Evolutionary conservation across 2,797 vertebrate genomes (phyloP).

Genomic region (Orientallactaga sibirica): DNA sequence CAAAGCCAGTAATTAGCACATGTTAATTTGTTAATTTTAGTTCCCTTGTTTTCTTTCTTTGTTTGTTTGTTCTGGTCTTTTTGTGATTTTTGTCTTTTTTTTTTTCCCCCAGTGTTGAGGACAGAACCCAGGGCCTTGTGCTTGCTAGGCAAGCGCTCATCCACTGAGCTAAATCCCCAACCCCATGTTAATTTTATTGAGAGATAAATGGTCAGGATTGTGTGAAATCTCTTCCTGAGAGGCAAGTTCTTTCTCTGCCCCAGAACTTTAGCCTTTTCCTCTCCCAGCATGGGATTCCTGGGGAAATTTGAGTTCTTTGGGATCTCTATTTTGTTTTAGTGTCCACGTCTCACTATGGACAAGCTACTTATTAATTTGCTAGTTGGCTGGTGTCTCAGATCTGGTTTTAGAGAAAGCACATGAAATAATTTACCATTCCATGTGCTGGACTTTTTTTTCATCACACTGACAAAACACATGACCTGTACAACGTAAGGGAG

Average conservation of each 20-base stretch:
- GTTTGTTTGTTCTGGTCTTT: too few species aligned
- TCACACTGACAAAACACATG: background rate
- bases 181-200: background rate
- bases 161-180: too few species aligned
- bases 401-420: constrained; percentile 10
- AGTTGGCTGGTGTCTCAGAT: background rate
- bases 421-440: constrained; percentile 26
- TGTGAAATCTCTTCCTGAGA: background rate
- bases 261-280: background rate
- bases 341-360: background rate
- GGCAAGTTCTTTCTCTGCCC: background rate
- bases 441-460: background rate
- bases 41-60: too few species aligned
- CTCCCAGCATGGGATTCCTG: too few species aligned
- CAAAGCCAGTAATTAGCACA: background rate
- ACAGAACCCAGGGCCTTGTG: too few species aligned
- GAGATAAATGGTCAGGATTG: background rate
- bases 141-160: too few species aligned
- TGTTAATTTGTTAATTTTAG: too few species aligned
- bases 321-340: background rate
- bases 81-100: too few species aligned
- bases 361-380: background rate
- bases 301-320: background rate
- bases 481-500: background rate
- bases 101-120: too few species aligned